Base-by-base conservation (phyloP, 2,113 vertebrate genomes). In the Pterophyllum scalare region DNA sequence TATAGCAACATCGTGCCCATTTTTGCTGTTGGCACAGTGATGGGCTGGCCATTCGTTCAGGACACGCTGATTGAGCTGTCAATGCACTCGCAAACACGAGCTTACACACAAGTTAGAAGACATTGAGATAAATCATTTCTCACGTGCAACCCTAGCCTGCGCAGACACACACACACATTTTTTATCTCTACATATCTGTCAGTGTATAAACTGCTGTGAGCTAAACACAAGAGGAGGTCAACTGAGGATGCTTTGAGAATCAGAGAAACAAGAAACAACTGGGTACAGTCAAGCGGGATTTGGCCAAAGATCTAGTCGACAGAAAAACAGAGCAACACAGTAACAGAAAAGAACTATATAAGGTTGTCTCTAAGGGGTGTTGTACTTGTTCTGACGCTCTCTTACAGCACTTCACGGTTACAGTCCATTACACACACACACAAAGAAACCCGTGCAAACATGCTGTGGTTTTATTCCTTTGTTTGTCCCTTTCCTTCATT, bases 51-150 rank as follows among this genome's bases (percentile, higher is more conserved):
- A 91, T 94, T 89, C 83, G 82, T 94, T 91, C 81, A 84, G 80
- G 87, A 88, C 87, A 78, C 81, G 43, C 88, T 95, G 94, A 94
- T 95, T 94, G 91, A 93, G 92, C 90, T 93, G 92, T 94, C 92
- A 92, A 31, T 54, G 56, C 81, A 72, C 87, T 49, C 64, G 20
- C 84, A 81, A 38, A 76, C 59, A 38, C 78, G 22, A 72, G 10
- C 77, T 77, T 72, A 78, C 67, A 84, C 35, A 84, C 46, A 56
- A 70, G 65, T 70, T 54, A 81, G 35, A 61, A 83, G 79, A 70
- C 84, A 77, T 79, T 81, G 60, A 88, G 78, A 90, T 91, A 90
- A 86, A 89, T 89, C 75, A 78, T 77, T 64, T 28, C 65, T 57
- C 80, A 81, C 12, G 2, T 31, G 28, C 38, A 46, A 56, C 33